Base-by-base conservation (phyloP, 2,888 invertebrate genomes). In the Cetonia aurata region DNA sequence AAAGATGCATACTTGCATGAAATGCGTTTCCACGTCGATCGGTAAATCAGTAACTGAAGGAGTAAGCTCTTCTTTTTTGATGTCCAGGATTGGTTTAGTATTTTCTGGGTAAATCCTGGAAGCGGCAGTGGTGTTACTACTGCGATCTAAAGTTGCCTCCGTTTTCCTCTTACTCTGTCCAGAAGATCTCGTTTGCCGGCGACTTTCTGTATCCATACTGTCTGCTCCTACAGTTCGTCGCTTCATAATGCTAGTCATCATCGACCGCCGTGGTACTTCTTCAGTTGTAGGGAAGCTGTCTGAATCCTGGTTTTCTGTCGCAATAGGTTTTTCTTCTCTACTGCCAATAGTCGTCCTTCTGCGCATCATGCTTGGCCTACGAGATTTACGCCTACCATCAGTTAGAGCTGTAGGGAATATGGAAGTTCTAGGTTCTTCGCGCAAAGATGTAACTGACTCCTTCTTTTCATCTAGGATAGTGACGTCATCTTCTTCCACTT, bases 1-100 rank as follows among this genome's bases (percentile, higher is more conserved):
- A 73, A 89, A 85, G 59, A 86, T 86, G 72, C 89, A 89, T 25
- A 91, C 88, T 86, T 90, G 83, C 80, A 85, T 84, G 68, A 86
- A 86, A 73, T 84, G 78, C 0, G 82, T 83, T 42, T 79, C 79
- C 4, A 84, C 81, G 55, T 80, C 75, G 19, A 42, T 6, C 8
- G 73, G 72, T 48, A 73, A 13, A 57, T 65, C 48, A 2, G 15
- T 8, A 33, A 52, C 37, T 31, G 71, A 68, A 84, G 37, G 44
- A 13, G 10, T 8, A 13, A 25, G 19, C 12, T 41, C 25, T 2
- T 33, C 52, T 12, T 25, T 44, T 31, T 65, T 62, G n/a, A 37
- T 37, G 37, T 37, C 37, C 10, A 57, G 19, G 6, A 44, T 17
- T 17, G 57, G 42, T 57, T 15, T 37, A 3, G 37, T 37, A 1